These are phyloP conservation scores for Diaprepes abbreviatus DNA, from an alignment of 2,888 invertebrate species.

Conservation along the genomic window DNA sequence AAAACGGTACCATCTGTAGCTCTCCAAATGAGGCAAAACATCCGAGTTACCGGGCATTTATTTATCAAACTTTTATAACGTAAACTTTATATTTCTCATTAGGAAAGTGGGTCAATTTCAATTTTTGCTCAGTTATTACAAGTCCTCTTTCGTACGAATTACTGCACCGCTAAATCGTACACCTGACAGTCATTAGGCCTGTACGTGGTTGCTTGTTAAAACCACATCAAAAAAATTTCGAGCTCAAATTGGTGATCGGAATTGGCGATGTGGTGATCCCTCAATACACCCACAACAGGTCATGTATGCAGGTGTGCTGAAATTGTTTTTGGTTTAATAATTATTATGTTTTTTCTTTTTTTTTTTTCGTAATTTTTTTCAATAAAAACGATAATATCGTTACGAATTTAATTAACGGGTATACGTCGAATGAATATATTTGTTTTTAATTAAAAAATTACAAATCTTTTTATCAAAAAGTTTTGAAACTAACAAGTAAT, in stretches of 20 bases:
- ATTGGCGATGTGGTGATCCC: neutral
- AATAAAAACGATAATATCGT: too few relatives aligned
- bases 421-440: too few relatives aligned
- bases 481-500: too few relatives aligned
- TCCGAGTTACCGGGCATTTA: too few relatives aligned
- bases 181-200: constrained; percentile 17
- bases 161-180: neutral
- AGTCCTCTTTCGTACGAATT: neutral
- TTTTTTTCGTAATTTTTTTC: too few relatives aligned
- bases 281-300: constrained; percentile 11
- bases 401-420: too few relatives aligned
- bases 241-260: constrained; percentile 3
- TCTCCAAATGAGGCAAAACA: too few relatives aligned
- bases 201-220: neutral
- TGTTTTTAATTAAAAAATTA: too few relatives aligned
- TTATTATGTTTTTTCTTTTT: neutral
- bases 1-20: too few relatives aligned
- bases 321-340: neutral
- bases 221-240: neutral
- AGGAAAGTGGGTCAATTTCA: constrained; percentile 20
- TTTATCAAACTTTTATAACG: too few relatives aligned
- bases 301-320: neutral
- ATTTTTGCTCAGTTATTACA: constrained; percentile 12
- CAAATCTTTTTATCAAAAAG: too few relatives aligned
- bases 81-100: neutral